Evolutionary conservation across 2,113 vertebrate genomes (phyloP).

Genomic region (Copsychus sechellarum): DNA sequence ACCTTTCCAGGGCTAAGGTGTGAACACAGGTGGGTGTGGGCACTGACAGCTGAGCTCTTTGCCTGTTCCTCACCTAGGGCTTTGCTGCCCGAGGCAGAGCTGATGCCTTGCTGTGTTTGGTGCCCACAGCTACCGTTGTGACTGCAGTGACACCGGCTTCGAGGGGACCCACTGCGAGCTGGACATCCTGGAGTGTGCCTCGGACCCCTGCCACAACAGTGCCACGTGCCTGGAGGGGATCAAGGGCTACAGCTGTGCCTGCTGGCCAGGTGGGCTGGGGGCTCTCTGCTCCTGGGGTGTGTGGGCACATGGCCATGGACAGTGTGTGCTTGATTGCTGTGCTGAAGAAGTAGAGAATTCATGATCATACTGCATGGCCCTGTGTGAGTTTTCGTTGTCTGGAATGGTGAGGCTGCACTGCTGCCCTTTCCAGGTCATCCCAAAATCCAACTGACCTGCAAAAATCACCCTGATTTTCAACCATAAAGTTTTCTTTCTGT

Average conservation of each 20-base stretch:
- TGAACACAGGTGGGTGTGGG: not conserved
- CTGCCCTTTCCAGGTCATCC: not conserved
- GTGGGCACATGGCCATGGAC: not conserved
- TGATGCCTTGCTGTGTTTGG: not conserved
- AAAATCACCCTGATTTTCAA: not conserved
- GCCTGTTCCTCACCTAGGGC: not conserved
- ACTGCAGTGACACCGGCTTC: slow-evolving; percentile 87
- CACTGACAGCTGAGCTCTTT: not conserved
- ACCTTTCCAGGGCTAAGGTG: not conserved
- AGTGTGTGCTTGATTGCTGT: accelerated
- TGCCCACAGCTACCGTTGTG: slow-evolving; percentile 81
- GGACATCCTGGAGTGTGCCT: slow-evolving; percentile 90
- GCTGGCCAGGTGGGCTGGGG: slow-evolving; percentile 85
- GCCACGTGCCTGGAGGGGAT: slow-evolving; percentile 83
- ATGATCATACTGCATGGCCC: not conserved
- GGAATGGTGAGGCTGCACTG: not conserved
- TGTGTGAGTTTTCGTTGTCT: not conserved
- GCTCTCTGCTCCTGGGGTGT: accelerated
- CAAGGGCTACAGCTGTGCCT: slow-evolving; percentile 84
- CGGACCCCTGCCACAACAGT: slow-evolving; percentile 85
- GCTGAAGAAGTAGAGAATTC: not conserved
- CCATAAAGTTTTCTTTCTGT: not conserved
- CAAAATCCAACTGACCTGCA: not conserved
- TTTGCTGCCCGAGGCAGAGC: not conserved
- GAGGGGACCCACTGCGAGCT: slow-evolving; percentile 81